Evolutionary conservation across 2,888 invertebrate species (phyloP).

Genomic region (Allolobophora icterica): DNA sequence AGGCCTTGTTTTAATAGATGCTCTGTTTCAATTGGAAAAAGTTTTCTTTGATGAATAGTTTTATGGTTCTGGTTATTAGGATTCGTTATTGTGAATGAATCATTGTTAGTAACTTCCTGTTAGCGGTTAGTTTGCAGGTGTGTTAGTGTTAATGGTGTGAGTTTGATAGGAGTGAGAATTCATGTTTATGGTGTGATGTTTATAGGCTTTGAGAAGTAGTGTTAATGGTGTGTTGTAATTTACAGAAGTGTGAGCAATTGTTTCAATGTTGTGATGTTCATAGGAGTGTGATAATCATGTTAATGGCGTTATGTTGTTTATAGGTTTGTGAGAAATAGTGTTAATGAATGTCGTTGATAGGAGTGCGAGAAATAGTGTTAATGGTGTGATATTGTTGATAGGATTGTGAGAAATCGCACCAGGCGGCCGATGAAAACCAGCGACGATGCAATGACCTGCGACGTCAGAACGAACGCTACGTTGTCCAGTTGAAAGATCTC

Average conservation of each 20-base stretch:
- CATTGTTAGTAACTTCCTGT: too few relatives aligned
- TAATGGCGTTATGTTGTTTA: neutral
- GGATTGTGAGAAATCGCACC: slow-evolving; percentile 76
- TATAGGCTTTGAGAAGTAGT: slow-evolving; percentile 74
- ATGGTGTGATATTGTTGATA: slow-evolving; percentile 7
- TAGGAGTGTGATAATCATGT: slow-evolving; percentile 72
- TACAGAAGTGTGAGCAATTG: too few relatives aligned
- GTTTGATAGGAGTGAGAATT: too few relatives aligned
- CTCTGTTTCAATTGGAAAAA: neutral
- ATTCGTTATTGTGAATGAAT: too few relatives aligned
- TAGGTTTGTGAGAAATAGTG: slow-evolving; percentile 75
- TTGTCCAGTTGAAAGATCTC: slow-evolving; percentile 80
- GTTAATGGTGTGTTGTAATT: too few relatives aligned
- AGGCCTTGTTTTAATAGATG: neutral
- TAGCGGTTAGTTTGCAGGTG: too few relatives aligned
- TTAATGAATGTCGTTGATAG: too few relatives aligned
- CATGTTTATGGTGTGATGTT: neutral
- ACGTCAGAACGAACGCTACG: slow-evolving; percentile 80
- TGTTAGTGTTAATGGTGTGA: too few relatives aligned
- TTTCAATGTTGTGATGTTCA: neutral
- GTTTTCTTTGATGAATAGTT: neutral
- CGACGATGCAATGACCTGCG: slow-evolving; percentile 75
- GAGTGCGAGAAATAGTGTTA: neutral
- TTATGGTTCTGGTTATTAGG: neutral
- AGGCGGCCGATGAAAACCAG: slow-evolving; percentile 76